Evolutionary conservation across 2,888 invertebrate species (phyloP), one percentile per base, ranked within the genome.

Genomic region (Gerris lacustris): DNA sequence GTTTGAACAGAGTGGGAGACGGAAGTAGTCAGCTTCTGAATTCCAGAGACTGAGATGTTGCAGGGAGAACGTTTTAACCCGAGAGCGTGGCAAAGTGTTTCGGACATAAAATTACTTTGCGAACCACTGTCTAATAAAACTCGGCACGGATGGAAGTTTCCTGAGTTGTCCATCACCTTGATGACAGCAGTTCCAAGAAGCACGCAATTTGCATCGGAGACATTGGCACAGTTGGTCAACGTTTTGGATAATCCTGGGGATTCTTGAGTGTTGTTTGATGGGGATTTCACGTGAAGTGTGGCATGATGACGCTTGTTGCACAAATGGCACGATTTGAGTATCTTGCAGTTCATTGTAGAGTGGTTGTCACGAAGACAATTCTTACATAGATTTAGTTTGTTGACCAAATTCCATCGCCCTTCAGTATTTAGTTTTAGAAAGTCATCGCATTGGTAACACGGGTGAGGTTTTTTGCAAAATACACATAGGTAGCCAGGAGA

Each of bases 41-140:
- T 69, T 62, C 69, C 69, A 15, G 69, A 69, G 11, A 69, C 62
- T 44, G 63, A 44, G 7, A 44, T 18, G 9, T 44, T 67, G 7
- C n/a, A n/a, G 7, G 31, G 7, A 44, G 9, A 44, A 44, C 44
- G 64, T 44, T 43, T 17, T n/a, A 69, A 44, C 6, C 69, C 64
- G 6, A 69, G 18, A 11, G 4, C 15, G 18, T 66, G 66, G 6
- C 63, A 9, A 63, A 69, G 63, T 6, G 9, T 43, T 31, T 69
- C 69, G 9, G 18, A 64, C 5, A 69, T 69, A 6, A 18, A 43
- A n/a, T 69, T 69, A 5, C 47, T 31, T 63, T 69, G 18, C n/a
- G 69, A 69, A 15, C 69, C 69, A 69, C 63, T 69, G 43, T 69
- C 69, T 15, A 69, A 43, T 5, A 69, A 43, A 5, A 44, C 62